Percentiles rank a stretch among this genome's conserved stretches.
phyloP scores from a whole-genome alignment of 2,888 invertebrate genomes.

The Cenopis cana region DNA sequence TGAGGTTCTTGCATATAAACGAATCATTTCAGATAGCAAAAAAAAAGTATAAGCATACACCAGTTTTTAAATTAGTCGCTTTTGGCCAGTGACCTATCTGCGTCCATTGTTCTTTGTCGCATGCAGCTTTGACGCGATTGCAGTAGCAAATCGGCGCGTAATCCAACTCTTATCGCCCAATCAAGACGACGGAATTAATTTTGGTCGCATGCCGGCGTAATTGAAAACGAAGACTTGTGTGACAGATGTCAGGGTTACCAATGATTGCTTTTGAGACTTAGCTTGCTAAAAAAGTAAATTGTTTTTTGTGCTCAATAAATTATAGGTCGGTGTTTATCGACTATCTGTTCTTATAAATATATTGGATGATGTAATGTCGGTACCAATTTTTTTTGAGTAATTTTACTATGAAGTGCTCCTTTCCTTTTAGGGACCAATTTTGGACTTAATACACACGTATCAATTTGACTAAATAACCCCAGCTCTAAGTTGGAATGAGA shows the following conservation, averaged over 20 bases:
- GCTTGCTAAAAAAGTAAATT: constrained; percentile 47
- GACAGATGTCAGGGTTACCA: constrained; percentile 59
- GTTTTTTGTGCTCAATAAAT: constrained; percentile 34
- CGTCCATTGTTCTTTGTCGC: constrained; percentile 58
- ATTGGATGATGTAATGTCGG: too few species aligned
- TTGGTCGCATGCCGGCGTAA: constrained; percentile 71
- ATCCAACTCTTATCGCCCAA: constrained; percentile 76
- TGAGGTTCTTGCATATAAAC: too few species aligned
- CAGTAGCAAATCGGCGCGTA: constrained; percentile 77
- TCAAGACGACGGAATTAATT: constrained; percentile 79
- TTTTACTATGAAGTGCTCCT: too few species aligned
- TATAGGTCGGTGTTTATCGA: background rate
- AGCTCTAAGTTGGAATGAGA: too few species aligned
- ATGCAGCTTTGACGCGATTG: constrained; percentile 71
- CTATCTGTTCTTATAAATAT: background rate
- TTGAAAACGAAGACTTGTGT: constrained; percentile 74
- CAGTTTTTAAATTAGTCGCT: background rate
- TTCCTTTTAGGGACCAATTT: too few species aligned
- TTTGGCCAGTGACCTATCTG: constrained; percentile 18
- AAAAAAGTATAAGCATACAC: too few species aligned
- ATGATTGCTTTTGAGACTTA: constrained; percentile 48
- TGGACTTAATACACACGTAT: too few species aligned
- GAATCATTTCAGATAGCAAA: too few species aligned
- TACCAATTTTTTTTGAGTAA: too few species aligned
- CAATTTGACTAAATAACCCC: too few species aligned